Percentiles rank a stretch among this genome's conserved stretches.
These are phyloP conservation scores for Psammodynastes pulverulentus DNA, from an alignment of 2,113 vertebrate species.

Conservation along the genomic window DNA sequence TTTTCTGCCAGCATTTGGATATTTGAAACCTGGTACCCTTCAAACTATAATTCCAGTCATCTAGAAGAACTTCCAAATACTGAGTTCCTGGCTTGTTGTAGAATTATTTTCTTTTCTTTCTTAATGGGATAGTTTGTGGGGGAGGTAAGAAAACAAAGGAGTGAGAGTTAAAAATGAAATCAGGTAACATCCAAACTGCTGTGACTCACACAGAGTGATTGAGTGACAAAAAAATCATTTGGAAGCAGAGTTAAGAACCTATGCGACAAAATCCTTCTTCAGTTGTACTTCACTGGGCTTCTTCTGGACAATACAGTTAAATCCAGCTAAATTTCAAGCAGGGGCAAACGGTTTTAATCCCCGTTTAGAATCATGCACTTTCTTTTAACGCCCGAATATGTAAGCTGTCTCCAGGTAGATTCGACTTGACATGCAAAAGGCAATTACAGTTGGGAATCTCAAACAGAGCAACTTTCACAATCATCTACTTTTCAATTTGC, in stretches of 20 bases:
- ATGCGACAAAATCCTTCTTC: not conserved
- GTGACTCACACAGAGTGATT: not conserved
- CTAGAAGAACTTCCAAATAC: not conserved
- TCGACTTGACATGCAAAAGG: slow-evolving; percentile 25
- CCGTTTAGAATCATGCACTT: slow-evolving; percentile 4
- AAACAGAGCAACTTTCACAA: not conserved
- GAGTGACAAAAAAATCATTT: not conserved
- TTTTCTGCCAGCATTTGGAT: not conserved
- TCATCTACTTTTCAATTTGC: not conserved
- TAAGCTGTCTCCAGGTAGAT: slow-evolving; percentile 26
- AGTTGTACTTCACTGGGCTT: not conserved
- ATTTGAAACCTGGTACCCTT: not conserved
- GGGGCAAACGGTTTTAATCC: slow-evolving; percentile 18
- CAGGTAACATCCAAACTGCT: not conserved
- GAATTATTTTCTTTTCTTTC: not conserved
- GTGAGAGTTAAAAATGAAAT: not conserved
- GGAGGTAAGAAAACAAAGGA: not conserved
- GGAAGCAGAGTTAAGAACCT: not conserved
- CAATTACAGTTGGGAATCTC: not conserved
- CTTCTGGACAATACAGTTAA: not conserved
- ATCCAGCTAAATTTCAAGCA: not conserved
- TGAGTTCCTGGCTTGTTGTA: not conserved
- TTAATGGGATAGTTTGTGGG: not conserved
- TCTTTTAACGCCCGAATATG: not conserved
- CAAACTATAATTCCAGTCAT: not conserved